These are phyloP conservation scores for Byasa hedistus DNA, from an alignment of 2,888 invertebrate species.

Conservation along the genomic window DNA sequence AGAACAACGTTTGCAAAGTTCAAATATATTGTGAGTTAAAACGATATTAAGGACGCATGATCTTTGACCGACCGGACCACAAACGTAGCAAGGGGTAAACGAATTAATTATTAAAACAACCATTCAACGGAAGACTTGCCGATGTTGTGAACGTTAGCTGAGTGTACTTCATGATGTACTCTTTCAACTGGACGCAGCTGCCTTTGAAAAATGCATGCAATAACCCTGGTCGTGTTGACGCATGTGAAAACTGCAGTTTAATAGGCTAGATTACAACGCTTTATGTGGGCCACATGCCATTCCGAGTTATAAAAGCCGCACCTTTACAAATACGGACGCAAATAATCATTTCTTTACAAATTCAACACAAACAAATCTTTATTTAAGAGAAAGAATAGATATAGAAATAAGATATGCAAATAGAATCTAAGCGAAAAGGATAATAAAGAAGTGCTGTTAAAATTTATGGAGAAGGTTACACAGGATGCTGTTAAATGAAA, in stretches of 20 bases:
- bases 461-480: too few species aligned
- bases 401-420: too few species aligned
- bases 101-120: constrained; percentile 60
- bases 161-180: constrained; percentile 36
- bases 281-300: constrained; percentile 6
- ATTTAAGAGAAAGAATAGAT: too few species aligned
- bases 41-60: constrained; percentile 27
- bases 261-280: constrained; percentile 19
- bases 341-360: not conserved
- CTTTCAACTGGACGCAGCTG: constrained; percentile 46
- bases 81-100: constrained; percentile 49
- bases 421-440: too few species aligned
- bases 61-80: constrained; percentile 55
- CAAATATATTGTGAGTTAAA: constrained; percentile 21
- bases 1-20: too few species aligned
- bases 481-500: too few species aligned
- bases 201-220: constrained; percentile 36
- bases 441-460: too few species aligned
- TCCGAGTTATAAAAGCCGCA: not conserved
- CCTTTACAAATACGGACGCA: not conserved
- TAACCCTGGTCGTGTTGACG: constrained; percentile 30
- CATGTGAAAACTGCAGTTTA: constrained; percentile 16
- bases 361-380: not conserved
- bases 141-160: constrained; percentile 31
- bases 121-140: constrained; percentile 40